These are phyloP conservation scores for Anthonomus grandis DNA, from an alignment of 1,140 invertebrate genomes.

Conservation along the genomic window DNA sequence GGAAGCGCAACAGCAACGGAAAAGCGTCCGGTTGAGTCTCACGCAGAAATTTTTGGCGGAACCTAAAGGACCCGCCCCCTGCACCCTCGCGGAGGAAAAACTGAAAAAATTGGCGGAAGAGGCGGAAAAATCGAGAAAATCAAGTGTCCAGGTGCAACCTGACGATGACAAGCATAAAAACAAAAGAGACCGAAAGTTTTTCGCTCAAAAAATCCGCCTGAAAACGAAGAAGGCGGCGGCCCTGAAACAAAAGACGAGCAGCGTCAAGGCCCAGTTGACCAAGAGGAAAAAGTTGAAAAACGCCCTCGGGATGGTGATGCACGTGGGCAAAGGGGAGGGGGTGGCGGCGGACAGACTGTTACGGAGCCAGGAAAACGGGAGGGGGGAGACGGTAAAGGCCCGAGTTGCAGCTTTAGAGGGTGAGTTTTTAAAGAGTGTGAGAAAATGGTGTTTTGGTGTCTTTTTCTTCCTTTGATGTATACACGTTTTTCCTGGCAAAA, in stretches of 20 bases:
- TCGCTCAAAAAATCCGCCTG: conserved; percentile 17
- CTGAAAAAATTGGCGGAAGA: conserved; percentile 28
- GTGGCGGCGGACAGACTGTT: background rate
- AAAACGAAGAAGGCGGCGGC: conserved; percentile 23
- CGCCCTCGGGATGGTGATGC: conserved; percentile 21
- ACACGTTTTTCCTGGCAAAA: background rate
- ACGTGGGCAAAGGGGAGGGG: background rate
- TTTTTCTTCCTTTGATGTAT: too few relatives aligned
- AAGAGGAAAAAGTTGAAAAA: conserved; percentile 23
- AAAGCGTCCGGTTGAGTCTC: conserved; percentile 29
- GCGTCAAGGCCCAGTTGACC: conserved; percentile 14
- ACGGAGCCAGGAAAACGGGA: background rate
- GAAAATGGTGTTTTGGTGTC: background rate
- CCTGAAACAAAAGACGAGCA: conserved; percentile 25
- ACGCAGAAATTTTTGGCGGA: conserved; percentile 22
- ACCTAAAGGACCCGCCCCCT: conserved; percentile 18
- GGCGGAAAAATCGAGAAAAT: conserved; percentile 24
- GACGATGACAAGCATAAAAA: conserved; percentile 8
- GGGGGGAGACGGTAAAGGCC: background rate
- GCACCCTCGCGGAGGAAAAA: conserved; percentile 31
- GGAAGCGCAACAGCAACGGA: conserved; percentile 14
- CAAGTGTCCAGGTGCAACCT: background rate
- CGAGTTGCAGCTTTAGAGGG: background rate
- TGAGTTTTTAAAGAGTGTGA: background rate
- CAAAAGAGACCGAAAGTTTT: background rate